These are phyloP conservation scores for Beaufortia kweichowensis DNA, from an alignment of 2,113 vertebrate genomes.

Conservation along the genomic window DNA sequence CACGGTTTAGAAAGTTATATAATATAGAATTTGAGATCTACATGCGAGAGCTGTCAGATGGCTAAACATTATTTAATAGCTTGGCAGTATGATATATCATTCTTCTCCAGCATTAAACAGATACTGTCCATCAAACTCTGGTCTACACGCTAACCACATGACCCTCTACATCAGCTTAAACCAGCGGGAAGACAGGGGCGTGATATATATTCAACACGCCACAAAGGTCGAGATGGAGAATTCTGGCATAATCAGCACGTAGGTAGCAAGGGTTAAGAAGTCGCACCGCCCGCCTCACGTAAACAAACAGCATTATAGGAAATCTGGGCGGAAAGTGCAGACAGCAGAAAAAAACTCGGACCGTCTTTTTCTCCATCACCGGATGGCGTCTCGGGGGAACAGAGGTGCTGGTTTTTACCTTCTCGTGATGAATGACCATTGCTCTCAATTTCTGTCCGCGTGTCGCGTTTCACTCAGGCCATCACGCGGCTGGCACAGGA, in stretches of 20 bases:
- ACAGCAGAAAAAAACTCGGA: neutral
- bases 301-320: slow-evolving; percentile 19
- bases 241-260: no score
- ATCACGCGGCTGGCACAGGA: slow-evolving; percentile 42
- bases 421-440: slow-evolving; percentile 49
- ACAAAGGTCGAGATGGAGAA: slow-evolving; percentile 14
- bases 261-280: neutral
- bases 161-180: slow-evolving; percentile 28
- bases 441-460: slow-evolving; percentile 36
- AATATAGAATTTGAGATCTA: no score
- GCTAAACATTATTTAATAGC: slow-evolving; percentile 23
- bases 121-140: slow-evolving; percentile 33
- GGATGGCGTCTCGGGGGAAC: slow-evolving; percentile 35
- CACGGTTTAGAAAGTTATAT: no score
- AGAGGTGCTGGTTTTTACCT: slow-evolving; percentile 38
- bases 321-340: neutral
- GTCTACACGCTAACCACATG: slow-evolving; percentile 20
- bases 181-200: slow-evolving; percentile 11
- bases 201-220: slow-evolving; percentile 7
- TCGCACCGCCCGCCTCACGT: neutral
- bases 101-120: slow-evolving; percentile 20
- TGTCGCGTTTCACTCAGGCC: slow-evolving; percentile 44
- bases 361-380: slow-evolving; percentile 7
- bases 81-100: slow-evolving; percentile 24
- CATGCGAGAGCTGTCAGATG: neutral